Conservation (phyloP, 2,113 vertebrate genomes). For the Malaclemys terrapin region DNA sequence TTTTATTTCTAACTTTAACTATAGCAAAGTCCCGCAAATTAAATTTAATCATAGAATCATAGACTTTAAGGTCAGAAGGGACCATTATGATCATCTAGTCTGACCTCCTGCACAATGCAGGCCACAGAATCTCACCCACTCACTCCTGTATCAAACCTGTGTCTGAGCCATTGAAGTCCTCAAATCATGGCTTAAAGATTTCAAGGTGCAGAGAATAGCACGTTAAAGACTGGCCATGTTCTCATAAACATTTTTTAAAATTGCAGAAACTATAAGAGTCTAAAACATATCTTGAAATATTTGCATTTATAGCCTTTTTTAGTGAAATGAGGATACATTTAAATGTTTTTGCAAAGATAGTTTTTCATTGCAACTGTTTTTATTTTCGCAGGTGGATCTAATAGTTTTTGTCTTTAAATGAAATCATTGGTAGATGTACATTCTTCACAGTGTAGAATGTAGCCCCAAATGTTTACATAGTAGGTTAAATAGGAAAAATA, state of each 20-base stretch:
- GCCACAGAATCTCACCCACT: too few relatives aligned
- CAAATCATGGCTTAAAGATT: too few relatives aligned
- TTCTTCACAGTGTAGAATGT: background rate
- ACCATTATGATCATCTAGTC: too few relatives aligned
- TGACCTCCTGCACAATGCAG: too few relatives aligned
- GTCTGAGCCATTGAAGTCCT: too few relatives aligned
- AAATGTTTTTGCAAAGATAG: background rate
- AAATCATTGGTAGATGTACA: background rate
- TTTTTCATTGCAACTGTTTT: slow-evolving; percentile 20
- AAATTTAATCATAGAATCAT: background rate
- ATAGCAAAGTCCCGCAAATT: slow-evolving; percentile 7
- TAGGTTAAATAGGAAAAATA: background rate
- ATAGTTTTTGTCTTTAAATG: slow-evolving; percentile 39
- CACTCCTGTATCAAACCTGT: too few relatives aligned
- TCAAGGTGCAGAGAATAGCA: background rate
- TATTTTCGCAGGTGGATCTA: slow-evolving; percentile 13
- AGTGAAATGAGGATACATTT: background rate
- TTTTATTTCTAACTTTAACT: slow-evolving; percentile 5
- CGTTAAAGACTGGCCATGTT: background rate
- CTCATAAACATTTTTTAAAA: background rate
- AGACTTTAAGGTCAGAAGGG: too few relatives aligned
- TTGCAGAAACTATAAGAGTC: background rate
- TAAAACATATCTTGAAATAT: background rate
- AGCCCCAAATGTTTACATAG: background rate
- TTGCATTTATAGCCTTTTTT: background rate